Conservation (phyloP, 2,888 invertebrate species). For the Acrobasis repandana region DNA sequence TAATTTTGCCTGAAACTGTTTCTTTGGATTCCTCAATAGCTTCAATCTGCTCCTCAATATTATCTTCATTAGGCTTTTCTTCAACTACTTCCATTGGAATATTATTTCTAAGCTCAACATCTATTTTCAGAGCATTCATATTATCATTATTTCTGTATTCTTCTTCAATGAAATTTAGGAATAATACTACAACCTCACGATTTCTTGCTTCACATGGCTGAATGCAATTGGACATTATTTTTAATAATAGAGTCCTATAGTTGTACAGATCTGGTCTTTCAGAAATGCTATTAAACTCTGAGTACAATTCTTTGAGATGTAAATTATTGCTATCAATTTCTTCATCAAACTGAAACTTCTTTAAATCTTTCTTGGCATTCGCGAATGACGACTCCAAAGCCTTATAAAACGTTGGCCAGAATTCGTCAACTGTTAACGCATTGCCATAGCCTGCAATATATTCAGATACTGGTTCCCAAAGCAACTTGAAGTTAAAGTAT, state of each 20-base stretch:
- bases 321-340: conserved; percentile 60
- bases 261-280: conserved; percentile 88
- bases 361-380: conserved; percentile 66
- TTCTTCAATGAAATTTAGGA: conserved; percentile 90
- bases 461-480: conserved; percentile 93
- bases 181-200: conserved; percentile 89
- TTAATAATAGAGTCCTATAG: conserved; percentile 91
- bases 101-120: conserved; percentile 83
- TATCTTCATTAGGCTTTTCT: conserved; percentile 46
- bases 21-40: conserved; percentile 57
- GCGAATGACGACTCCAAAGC: conserved; percentile 81
- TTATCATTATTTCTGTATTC: conserved; percentile 70
- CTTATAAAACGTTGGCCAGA: conserved; percentile 88
- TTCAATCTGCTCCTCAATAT: conserved; percentile 63
- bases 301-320: conserved; percentile 58
- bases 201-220: conserved; percentile 91
- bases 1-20: conserved; percentile 65
- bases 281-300: conserved; percentile 64
- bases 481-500: conserved; percentile 92
- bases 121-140: conserved; percentile 74
- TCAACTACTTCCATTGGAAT: conserved; percentile 58
- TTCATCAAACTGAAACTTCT: conserved; percentile 57
- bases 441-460: conserved; percentile 89
- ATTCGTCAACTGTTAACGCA: conserved; percentile 82
- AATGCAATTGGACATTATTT: conserved; percentile 88